A percentile compares a stretch with the other conserved stretches of the same genome.
phyloP scores from a whole-genome alignment of 2,113 vertebrate species.

The Egretta garzetta region DNA sequence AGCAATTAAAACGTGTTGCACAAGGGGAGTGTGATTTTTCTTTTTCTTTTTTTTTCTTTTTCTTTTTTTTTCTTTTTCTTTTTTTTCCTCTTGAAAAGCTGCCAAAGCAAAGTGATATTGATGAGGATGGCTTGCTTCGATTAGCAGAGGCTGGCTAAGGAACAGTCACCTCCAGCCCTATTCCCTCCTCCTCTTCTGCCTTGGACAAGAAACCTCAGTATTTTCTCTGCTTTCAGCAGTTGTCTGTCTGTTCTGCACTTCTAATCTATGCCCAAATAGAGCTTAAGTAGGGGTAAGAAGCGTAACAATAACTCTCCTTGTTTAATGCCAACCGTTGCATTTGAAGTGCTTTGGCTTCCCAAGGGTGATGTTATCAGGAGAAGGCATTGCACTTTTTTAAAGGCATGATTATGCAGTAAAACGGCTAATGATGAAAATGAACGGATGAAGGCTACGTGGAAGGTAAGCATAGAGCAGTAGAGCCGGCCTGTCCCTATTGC shows the following conservation, averaged over 20 bases:
- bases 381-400: not conserved
- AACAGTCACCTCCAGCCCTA: not conserved
- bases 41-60: too few relatives aligned
- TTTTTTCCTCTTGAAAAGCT: not conserved
- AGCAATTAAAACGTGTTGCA: not conserved
- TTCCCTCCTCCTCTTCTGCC: not conserved
- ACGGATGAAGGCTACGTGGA: not conserved
- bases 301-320: not conserved
- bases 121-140: constrained; percentile 17
- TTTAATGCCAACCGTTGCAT: not conserved
- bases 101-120: constrained; percentile 52
- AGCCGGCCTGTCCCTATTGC: not conserved
- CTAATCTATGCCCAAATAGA: not conserved
- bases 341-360: not conserved
- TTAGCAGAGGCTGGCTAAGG: not conserved
- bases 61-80: not conserved
- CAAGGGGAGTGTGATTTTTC: not conserved
- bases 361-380: not conserved
- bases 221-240: not conserved
- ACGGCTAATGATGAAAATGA: not conserved
- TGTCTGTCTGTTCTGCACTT: not conserved
- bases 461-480: not conserved
- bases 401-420: not conserved
- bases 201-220: not conserved
- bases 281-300: not conserved